phyloP scores from a whole-genome alignment of 1,140 invertebrate genomes.

The Heliconius eleuchia region DNA sequence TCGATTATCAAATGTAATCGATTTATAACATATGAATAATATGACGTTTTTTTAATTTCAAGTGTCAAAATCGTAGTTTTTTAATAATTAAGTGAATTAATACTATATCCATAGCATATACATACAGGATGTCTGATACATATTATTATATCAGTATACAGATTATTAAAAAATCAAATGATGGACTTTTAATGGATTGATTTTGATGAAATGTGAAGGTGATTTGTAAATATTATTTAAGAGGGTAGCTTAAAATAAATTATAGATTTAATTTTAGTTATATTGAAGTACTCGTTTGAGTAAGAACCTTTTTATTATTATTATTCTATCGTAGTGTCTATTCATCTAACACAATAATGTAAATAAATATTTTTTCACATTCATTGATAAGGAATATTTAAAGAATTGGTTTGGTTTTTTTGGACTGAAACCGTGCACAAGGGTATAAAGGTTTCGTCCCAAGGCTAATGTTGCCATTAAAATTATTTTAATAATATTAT shows the following conservation, averaged over 20 bases:
- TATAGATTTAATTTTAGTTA: neutral
- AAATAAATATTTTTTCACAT: neutral
- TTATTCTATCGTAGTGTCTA: neutral
- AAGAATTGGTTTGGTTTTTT: neutral
- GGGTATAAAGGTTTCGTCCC: neutral
- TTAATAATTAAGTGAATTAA: neutral
- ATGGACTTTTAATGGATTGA: neutral
- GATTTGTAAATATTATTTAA: conserved; percentile 5
- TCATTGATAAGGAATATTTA: neutral
- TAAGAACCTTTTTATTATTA: neutral
- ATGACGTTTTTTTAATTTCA: neutral
- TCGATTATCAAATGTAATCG: neutral
- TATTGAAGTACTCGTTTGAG: neutral
- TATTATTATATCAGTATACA: neutral
- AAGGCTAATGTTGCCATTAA: conserved; percentile 1
- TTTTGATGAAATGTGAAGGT: neutral
- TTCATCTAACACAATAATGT: neutral
- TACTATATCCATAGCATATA: neutral
- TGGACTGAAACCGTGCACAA: neutral
- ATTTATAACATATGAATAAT: neutral
- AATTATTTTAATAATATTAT: neutral
- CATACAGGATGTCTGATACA: neutral
- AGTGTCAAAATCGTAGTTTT: conserved; percentile 5
- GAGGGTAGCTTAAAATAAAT: neutral
- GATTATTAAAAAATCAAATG: neutral